A percentile compares a stretch with the other conserved stretches of the same genome.
Conservation (phyloP, 2,797 vertebrate genomes). For the Macroramphosus scolopax region DNA sequence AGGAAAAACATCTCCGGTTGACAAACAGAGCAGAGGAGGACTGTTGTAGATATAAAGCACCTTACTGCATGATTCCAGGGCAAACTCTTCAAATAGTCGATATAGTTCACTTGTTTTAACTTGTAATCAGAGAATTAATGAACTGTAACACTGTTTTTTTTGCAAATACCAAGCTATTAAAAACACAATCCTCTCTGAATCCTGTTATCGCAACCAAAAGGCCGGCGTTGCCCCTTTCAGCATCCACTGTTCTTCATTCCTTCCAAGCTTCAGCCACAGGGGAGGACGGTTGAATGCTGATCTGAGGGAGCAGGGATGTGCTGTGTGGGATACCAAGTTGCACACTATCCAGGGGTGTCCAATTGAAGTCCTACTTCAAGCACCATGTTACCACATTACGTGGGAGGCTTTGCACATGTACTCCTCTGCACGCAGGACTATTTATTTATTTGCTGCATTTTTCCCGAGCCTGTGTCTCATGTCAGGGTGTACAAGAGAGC, state of each 20-base stretch:
- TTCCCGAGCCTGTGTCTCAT: slow-evolving; percentile 32
- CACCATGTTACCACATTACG: slow-evolving; percentile 67
- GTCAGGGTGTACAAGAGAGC: slow-evolving; percentile 28
- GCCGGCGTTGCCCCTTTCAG: slow-evolving; percentile 32
- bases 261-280: slow-evolving; percentile 55
- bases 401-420: slow-evolving; percentile 73
- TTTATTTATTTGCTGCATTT: slow-evolving; percentile 56
- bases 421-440: slow-evolving; percentile 61
- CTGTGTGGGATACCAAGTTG: slow-evolving; percentile 68
- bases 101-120: no score
- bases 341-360: slow-evolving; percentile 60
- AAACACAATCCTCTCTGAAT: no score
- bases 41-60: no score
- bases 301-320: slow-evolving; percentile 63
- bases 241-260: slow-evolving; percentile 38
- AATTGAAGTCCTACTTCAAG: slow-evolving; percentile 78
- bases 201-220: no score
- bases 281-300: slow-evolving; percentile 62
- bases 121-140: no score
- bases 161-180: no score
- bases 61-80: no score
- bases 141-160: no score
- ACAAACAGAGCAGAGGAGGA: no score
- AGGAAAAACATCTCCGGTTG: no score
- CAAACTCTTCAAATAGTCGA: no score